Evolutionary conservation across 2,113 vertebrate species (phyloP).

Genomic region (Atrichornis clamosus): DNA sequence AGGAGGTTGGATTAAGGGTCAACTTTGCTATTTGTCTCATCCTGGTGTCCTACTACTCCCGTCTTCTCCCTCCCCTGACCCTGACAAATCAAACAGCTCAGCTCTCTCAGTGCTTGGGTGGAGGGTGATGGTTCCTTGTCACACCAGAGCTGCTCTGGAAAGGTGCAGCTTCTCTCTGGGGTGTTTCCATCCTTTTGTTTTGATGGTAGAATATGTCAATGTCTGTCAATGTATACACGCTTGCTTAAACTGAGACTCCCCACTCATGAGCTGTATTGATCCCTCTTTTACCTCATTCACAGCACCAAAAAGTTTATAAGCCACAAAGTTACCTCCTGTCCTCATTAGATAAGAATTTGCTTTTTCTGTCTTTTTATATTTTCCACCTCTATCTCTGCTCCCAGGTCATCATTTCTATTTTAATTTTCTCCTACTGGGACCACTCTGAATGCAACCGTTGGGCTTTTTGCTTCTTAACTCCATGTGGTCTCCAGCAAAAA

Average conservation of each 20-base stretch:
- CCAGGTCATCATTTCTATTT: background rate
- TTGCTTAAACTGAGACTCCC: background rate
- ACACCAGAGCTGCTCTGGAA: background rate
- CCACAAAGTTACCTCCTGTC: background rate
- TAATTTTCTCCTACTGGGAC: background rate
- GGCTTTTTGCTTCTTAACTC: background rate
- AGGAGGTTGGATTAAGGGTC: background rate
- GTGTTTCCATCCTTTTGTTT: background rate
- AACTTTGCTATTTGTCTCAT: background rate
- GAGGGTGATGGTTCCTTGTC: rapidly evolving
- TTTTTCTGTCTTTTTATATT: background rate
- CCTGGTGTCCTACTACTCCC: background rate
- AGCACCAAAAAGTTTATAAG: background rate
- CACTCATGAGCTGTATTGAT: background rate
- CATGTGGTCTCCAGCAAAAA: background rate
- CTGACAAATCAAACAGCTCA: rapidly evolving
- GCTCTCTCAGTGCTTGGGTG: background rate
- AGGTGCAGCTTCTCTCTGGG: background rate
- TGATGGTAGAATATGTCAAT: background rate
- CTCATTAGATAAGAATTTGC: background rate
- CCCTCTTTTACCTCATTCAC: background rate
- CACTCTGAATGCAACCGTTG: background rate
- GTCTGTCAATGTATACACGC: background rate
- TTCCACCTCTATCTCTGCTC: background rate
- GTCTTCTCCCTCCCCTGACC: background rate